A percentile compares a stretch with the other conserved stretches of the same genome.
Conservation (phyloP, 2,797 vertebrate genomes). For the Furcifer pardalis region DNA sequence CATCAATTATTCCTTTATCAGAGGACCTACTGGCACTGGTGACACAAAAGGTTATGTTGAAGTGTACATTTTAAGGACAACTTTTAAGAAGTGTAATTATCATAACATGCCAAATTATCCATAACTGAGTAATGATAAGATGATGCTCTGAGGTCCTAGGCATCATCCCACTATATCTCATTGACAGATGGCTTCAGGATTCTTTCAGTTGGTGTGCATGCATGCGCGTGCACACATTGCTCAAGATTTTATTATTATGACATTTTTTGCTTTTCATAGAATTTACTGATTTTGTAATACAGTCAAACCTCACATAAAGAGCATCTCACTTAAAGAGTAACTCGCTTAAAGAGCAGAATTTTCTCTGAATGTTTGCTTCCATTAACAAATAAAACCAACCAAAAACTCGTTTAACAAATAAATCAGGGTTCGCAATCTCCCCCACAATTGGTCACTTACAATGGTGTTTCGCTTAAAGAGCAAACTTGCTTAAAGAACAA, state of each 20-base stretch:
- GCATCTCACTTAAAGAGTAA: no score
- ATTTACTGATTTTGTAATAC: neutral
- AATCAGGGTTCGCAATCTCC: no score
- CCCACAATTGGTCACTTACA: no score
- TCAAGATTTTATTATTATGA: neutral
- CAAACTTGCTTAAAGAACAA: no score
- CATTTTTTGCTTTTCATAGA: neutral
- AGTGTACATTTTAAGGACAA: neutral
- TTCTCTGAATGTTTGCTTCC: no score
- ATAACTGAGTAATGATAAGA: neutral
- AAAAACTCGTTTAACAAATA: no score
- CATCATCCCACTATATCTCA: neutral
- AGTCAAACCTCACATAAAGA: no score
- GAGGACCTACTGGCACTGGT: neutral
- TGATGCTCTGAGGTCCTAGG: neutral
- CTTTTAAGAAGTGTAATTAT: neutral
- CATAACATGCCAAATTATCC: neutral
- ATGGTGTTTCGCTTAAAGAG: no score
- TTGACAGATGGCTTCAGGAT: neutral
- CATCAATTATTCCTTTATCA: neutral
- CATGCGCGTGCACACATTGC: neutral
- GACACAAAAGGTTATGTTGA: neutral
- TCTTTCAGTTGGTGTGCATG: neutral
- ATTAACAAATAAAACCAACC: no score
- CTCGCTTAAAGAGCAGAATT: no score